Evolutionary conservation across 2,888 invertebrate genomes (phyloP).

Genomic region (Sinodicranocentrus sp.): DNA sequence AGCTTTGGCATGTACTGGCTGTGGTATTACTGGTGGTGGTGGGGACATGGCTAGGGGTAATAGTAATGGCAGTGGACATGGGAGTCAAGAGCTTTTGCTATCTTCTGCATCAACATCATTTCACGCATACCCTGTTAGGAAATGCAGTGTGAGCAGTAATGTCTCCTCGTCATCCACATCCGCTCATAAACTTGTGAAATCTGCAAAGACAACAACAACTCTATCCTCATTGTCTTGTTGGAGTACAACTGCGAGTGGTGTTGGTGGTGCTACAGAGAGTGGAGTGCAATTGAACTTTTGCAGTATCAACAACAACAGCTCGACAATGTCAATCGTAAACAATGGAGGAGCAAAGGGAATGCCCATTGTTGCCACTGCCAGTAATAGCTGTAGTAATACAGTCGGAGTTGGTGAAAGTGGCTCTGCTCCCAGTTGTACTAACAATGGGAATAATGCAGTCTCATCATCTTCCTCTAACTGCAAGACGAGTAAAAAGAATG

Average conservation of each 20-base stretch:
- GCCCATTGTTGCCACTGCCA: constrained; percentile 39
- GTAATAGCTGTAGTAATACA: background rate
- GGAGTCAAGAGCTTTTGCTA: constrained; percentile 60
- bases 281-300: constrained; percentile 17
- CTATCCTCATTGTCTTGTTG: constrained; percentile 56
- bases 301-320: constrained; percentile 16
- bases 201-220: constrained; percentile 43
- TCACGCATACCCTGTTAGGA: constrained; percentile 58
- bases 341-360: constrained; percentile 26
- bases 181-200: constrained; percentile 54
- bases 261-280: constrained; percentile 8
- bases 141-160: constrained; percentile 69
- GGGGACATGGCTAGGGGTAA: constrained; percentile 57
- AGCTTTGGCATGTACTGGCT: constrained; percentile 35
- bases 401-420: constrained; percentile 52
- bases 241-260: constrained; percentile 36
- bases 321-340: constrained; percentile 36
- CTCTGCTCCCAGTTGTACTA: constrained; percentile 14
- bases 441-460: constrained; percentile 1
- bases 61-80: constrained; percentile 54
- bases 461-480: background rate
- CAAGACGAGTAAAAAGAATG: constrained; percentile 69
- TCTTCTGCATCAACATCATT: constrained; percentile 34
- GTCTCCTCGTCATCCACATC: constrained; percentile 60
- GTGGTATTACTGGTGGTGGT: constrained; percentile 31